Base-by-base conservation (phyloP, 2,888 invertebrate species). In the Epicampocera succincta region DNA sequence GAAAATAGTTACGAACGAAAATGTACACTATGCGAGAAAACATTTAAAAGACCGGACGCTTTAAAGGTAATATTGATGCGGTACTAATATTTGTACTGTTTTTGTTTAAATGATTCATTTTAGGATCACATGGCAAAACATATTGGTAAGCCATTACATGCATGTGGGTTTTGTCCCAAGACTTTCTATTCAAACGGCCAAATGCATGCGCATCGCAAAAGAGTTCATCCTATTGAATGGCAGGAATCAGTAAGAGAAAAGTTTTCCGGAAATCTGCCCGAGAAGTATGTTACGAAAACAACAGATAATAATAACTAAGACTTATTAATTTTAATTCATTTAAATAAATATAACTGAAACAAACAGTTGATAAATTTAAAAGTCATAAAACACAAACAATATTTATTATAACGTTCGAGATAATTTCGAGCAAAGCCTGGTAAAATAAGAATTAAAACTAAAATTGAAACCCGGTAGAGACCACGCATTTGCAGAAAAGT, bases 91-190 rank as follows among this genome's bases (percentile, higher is more conserved):
- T n/a, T 13, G 6, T 25, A 44, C 0, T 38, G 15, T 21, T 38
- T 46, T 66, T 3, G 15, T 44, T 52, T 29, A n/a, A 29, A 33
- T 11, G 0, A 46, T 21, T 21, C 5, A 60, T 79, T 85, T 0
- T 61, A 90, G 90, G 90, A 90, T 81, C 90, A 90, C 72, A 90
- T 90, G 88, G 89, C 90, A 3, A 88, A 89, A 44, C 90, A 90
- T 60, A 90, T 90, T 2, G 90, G 90, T 8, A 89, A 90, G 46
- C 88, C 88, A 0, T 84, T 90, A 2, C 90, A 90, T 66, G 88
- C 88, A 29, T 90, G 90, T 40, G 88, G 88, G 0, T 89, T 89
- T 84, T 90, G 90, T 81, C 85, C 90, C 1, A 89, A 89, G 83
- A 90, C 90, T 6, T 90, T 90, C 72, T 90, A 90, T 84, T 90